Percentiles rank a stretch among this genome's conserved stretches.
These are phyloP conservation scores for Troilus luridus DNA, from an alignment of 2,888 invertebrate genomes.

Conservation along the genomic window DNA sequence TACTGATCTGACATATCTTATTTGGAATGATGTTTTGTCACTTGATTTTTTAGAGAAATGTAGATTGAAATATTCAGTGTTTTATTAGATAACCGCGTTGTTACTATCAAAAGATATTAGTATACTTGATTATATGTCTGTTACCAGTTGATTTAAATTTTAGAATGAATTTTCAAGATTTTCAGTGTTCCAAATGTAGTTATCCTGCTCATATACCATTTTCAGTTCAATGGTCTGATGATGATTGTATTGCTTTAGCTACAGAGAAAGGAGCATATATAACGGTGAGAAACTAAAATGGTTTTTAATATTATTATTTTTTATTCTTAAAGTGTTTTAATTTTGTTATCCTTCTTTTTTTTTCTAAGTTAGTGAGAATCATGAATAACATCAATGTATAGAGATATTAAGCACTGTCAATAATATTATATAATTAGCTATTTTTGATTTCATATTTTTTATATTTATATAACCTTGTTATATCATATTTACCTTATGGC, in stretches of 20 bases:
- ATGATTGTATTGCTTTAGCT: constrained; percentile 68
- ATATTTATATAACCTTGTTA: background rate
- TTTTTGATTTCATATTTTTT: background rate
- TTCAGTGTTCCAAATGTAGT: constrained; percentile 63
- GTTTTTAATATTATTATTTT: background rate
- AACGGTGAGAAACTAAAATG: constrained; percentile 67
- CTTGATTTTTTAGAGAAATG: background rate
- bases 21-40: constrained; percentile 1
- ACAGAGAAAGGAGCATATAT: constrained; percentile 69
- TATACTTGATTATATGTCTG: background rate
- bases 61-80: constrained; percentile 10
- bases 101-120: background rate
- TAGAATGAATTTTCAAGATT: constrained; percentile 63
- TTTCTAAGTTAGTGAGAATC: too few species aligned
- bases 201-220: constrained; percentile 67
- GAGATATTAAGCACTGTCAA: background rate
- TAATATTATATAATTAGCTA: background rate
- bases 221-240: constrained; percentile 69
- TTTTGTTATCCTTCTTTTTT: background rate
- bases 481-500: background rate
- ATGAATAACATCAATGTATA: background rate
- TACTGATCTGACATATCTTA: background rate
- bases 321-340: background rate
- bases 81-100: background rate
- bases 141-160: constrained; percentile 33